These are phyloP conservation scores for Clitarchus hookeri DNA, from an alignment of 2,888 invertebrate genomes.

Conservation along the genomic window DNA sequence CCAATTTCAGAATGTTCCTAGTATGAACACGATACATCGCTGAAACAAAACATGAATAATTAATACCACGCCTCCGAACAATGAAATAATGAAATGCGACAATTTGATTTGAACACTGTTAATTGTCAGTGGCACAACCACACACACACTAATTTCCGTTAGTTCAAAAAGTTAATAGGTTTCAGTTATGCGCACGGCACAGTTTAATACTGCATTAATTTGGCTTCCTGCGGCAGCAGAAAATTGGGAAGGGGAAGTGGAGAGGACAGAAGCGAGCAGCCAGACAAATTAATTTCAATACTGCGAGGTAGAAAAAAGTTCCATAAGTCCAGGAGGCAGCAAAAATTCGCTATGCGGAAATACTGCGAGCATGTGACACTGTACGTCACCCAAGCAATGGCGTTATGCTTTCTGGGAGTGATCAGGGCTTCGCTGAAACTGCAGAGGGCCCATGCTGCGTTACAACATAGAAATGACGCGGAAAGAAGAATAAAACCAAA, in stretches of 20 bases:
- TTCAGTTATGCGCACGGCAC: background rate
- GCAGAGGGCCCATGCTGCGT: too few relatives aligned
- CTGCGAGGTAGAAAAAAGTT: background rate
- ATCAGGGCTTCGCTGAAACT: too few relatives aligned
- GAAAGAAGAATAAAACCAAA: too few relatives aligned
- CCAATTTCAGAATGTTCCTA: background rate
- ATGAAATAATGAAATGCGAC: background rate
- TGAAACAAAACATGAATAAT: slow-evolving; percentile 2
- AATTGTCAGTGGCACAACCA: background rate
- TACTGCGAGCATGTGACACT: background rate
- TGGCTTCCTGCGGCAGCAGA: background rate
- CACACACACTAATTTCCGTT: background rate
- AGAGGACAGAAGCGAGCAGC: background rate
- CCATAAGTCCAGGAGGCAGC: background rate
- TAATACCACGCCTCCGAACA: background rate
- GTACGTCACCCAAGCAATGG: background rate
- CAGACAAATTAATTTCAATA: background rate
- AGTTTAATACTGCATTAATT: slow-evolving; percentile 6
- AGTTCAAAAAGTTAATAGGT: slow-evolving; percentile 11
- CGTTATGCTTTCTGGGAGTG: background rate
- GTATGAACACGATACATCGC: background rate
- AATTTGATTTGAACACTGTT: background rate
- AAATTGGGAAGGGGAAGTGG: background rate
- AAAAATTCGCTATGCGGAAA: background rate
- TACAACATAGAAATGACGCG: too few relatives aligned